Evolutionary conservation across 2,797 vertebrate species (phyloP), one percentile per base, ranked within the genome.

Genomic region (Glyptemys insculpta): DNA sequence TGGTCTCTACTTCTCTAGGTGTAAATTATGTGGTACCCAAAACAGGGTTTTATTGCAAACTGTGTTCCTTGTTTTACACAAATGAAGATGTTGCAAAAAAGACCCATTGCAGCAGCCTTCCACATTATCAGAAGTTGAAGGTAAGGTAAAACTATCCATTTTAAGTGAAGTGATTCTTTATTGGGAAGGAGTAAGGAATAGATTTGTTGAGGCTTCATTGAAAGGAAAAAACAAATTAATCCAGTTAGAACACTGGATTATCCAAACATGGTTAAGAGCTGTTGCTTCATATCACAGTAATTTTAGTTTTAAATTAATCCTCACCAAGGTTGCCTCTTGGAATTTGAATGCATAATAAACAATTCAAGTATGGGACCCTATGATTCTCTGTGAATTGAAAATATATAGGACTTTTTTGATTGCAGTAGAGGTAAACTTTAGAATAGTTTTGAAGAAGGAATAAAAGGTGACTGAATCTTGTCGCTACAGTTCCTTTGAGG

Each of bases 31-130:
- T 99, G 98, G 98, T 99, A 96, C 98, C 98, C 96, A 99, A 99
- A 98, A 99, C 98, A 98, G 99, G 99, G 18, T 99, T 98, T 96
- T 99, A 99, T 98, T 99, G 99, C 98, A 99, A 99, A 95, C 98
- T 99, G 96, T 99, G 99, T 96, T 99, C 99, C 97, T 98, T 99
- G 95, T 99, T 99, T 97, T 99, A 99, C 98, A 99, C 99, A 96
- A 99, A 99, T 95, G 99, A 99, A 97, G 99, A 99, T 85, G 98
- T 98, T 85, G 99, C 99, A 79, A 99, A 99, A 98, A 99, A 99
- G 95, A 98, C 98, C 23, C 99, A 99, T 98, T 99, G 99, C 98
- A 99, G 99, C 98, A 99, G 99, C 98, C 98, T 98, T 97, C 92
- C 98, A 89, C 99, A 99, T 98, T 99, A 99, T 95, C 98, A 99